Conservation (phyloP, 1,140 invertebrate species). For the Ctenoplectra terminalis region DNA sequence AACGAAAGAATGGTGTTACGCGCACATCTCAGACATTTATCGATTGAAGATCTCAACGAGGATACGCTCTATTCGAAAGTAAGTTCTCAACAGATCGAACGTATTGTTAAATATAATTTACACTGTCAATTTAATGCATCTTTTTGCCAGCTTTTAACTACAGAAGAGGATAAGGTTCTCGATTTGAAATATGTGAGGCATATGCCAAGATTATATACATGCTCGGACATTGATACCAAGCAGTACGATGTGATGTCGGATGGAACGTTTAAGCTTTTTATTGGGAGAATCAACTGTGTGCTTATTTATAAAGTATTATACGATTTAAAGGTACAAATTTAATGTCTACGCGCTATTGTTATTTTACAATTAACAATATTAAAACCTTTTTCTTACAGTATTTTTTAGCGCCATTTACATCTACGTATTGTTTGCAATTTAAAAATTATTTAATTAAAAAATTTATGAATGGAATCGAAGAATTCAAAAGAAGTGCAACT, state of each 20-base stretch:
- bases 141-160: constrained; percentile 84
- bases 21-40: constrained; percentile 86
- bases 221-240: constrained; percentile 79
- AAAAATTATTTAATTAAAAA: constrained; percentile 63
- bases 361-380: neutral
- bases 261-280: constrained; percentile 87
- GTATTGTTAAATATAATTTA: neutral
- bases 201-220: constrained; percentile 84
- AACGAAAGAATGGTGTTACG: constrained; percentile 90
- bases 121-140: constrained; percentile 31
- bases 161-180: constrained; percentile 90
- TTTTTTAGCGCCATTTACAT: constrained; percentile 87
- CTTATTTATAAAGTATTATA: constrained; percentile 88
- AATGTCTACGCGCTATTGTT: constrained; percentile 13
- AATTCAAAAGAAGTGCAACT: constrained; percentile 85
- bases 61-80: constrained; percentile 91
- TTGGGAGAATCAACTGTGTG: constrained; percentile 89
- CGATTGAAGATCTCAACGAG: constrained; percentile 89
- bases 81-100: constrained; percentile 54
- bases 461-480: constrained; percentile 75
- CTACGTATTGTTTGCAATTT: constrained; percentile 54
- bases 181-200: constrained; percentile 90
- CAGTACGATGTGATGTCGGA: constrained; percentile 85
- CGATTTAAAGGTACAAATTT: constrained; percentile 85
- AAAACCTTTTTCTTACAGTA: constrained; percentile 81